Base-by-base conservation (phyloP, 2,888 invertebrate genomes). In the Lissocephala sabroskyi region DNA sequence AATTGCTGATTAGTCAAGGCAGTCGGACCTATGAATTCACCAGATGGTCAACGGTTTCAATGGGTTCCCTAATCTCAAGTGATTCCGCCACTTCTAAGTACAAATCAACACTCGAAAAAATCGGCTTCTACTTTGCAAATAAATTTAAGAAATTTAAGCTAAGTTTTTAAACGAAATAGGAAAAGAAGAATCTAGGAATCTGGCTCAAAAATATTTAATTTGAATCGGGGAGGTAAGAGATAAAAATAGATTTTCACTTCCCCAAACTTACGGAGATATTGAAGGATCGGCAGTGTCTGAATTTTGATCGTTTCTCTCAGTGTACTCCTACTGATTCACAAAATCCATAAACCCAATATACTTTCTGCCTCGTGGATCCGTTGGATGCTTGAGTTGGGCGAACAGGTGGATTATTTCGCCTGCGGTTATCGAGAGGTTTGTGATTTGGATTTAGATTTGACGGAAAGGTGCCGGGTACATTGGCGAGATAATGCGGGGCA, bases 11-110 rank as follows among this genome's bases (percentile, higher is more conserved):
- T 73, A 73, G 59, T 62, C 62, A 49, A 49, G 53, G 40, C 53
- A 29, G 49, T 57, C 48, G 35, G 41, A 18, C 13, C 47, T 39
- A 43, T 50, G 35, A 49, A 49, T 70, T 61, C 59, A 43, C 71
- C 71, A 71, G 65, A 70, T 77, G 71, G 71, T 54, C 57, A 63
- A 70, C 43, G 57, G 46, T 47, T 49, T 48, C 42, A 19, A 42
- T 35, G 43, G 50, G 56, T 47, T 23, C 33, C 33, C 39, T 49
- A 33, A 40, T 36, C 18, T 10, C 7, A 13, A 6, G 35, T 30
- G 28, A 49, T 50, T 49, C 39, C 13, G 30, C 30, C 10, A 35
- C 13, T 9, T 52, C 35, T 46, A 48, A 23, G 71, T 71, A 62
- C 71, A 71, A 70, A 44, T 6, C 41, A 33, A 53, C 77, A 71